Conservation (phyloP, 2,888 invertebrate species). For the Ditula angustiorana region DNA sequence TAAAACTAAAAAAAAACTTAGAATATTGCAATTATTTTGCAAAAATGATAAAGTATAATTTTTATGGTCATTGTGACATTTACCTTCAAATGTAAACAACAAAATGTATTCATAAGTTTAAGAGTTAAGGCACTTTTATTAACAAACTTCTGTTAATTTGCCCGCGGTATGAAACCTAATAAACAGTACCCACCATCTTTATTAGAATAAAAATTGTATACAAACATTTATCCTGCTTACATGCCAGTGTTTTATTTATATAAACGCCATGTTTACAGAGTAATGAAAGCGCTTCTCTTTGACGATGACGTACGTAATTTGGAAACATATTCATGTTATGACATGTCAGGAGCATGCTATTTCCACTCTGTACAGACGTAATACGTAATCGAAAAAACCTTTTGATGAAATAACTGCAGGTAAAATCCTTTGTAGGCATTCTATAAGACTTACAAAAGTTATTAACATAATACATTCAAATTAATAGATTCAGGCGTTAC, state of each 20-base stretch:
- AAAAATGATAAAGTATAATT: no score
- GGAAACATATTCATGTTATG: conserved; percentile 18
- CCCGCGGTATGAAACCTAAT: background rate
- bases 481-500: no score
- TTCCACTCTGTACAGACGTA: background rate
- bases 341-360: background rate
- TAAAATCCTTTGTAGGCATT: background rate
- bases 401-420: background rate
- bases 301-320: conserved; percentile 24
- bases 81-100: no score
- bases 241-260: conserved; percentile 14
- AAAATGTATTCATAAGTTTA: no score
- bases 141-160: background rate
- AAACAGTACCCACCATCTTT: background rate
- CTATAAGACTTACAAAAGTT: no score
- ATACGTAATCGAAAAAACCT: background rate
- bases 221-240: background rate
- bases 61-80: no score
- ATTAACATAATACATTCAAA: no score
- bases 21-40: no score
- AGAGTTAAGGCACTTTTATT: no score
- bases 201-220: background rate
- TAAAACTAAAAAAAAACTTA: no score
- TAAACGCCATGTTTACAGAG: conserved; percentile 20
- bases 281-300: conserved; percentile 19